A percentile compares a stretch with the other conserved stretches of the same genome.
Evolutionary conservation across 2,888 invertebrate species (phyloP).

Genomic region (Electrophaes corylata): DNA sequence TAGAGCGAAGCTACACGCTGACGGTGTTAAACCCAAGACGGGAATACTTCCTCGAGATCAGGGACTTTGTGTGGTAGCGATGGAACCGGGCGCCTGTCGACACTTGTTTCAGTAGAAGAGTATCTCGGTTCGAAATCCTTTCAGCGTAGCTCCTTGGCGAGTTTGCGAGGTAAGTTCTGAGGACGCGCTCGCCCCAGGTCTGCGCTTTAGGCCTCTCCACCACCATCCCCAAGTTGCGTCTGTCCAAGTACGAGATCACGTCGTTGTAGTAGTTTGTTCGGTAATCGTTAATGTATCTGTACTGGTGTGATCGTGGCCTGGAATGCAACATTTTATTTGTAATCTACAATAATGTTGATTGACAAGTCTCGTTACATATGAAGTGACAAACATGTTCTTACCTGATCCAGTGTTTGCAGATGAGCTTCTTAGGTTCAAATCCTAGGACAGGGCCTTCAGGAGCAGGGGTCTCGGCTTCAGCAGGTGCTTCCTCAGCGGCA

Average conservation of each 20-base stretch:
- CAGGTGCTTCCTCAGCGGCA: slow-evolving; percentile 49
- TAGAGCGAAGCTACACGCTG: slow-evolving; percentile 80
- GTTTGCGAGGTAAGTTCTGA: slow-evolving; percentile 87
- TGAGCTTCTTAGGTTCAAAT: slow-evolving; percentile 86
- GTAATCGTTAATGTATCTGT: slow-evolving; percentile 93
- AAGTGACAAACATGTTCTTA: slow-evolving; percentile 48
- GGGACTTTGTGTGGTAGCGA: slow-evolving; percentile 89
- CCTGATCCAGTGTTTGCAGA: slow-evolving; percentile 94
- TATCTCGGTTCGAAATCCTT: slow-evolving; percentile 85
- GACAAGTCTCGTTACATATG: not conserved
- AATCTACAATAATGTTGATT: not conserved
- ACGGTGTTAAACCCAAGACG: slow-evolving; percentile 79
- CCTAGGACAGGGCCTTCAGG: slow-evolving; percentile 71
- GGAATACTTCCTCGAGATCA: slow-evolving; percentile 90
- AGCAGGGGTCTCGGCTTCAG: slow-evolving; percentile 72
- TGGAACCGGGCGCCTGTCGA: slow-evolving; percentile 88
- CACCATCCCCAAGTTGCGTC: slow-evolving; percentile 87
- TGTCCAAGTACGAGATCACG: slow-evolving; percentile 92
- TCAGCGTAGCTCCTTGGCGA: slow-evolving; percentile 89
- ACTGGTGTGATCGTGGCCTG: slow-evolving; percentile 92
- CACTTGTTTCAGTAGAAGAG: slow-evolving; percentile 85
- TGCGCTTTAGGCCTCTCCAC: slow-evolving; percentile 91
- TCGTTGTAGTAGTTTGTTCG: slow-evolving; percentile 94
- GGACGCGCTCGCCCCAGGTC: slow-evolving; percentile 93
- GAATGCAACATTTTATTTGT: slow-evolving; percentile 43